phyloP scores from a whole-genome alignment of 2,888 invertebrate species.

The Bombyx huttoni region DNA sequence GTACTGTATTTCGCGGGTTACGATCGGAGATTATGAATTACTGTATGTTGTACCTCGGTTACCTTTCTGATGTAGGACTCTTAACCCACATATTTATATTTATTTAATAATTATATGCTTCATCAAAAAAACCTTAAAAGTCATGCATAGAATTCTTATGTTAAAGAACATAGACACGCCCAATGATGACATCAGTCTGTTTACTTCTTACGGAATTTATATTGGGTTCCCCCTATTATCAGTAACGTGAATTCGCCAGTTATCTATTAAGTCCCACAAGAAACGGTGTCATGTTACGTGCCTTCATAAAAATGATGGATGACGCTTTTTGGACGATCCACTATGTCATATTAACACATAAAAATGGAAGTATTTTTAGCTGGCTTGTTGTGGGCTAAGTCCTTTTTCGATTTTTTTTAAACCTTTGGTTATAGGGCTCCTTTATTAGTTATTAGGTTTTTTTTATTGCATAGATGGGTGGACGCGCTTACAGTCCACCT shows the following conservation, averaged over 20 bases:
- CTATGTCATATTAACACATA: background rate
- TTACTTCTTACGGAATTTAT: background rate
- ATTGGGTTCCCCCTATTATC: background rate
- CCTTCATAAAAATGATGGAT: background rate
- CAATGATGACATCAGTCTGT: background rate
- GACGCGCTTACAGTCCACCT: too few species aligned
- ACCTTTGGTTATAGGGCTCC: too few species aligned
- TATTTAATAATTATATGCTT: too few species aligned
- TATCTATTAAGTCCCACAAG: background rate
- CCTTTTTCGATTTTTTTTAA: too few species aligned
- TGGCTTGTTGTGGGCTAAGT: background rate
- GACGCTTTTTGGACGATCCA: background rate
- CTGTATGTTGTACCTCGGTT: too few species aligned
- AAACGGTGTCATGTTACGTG: background rate
- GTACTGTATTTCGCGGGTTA: too few species aligned
- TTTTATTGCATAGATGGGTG: too few species aligned
- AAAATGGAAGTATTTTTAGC: background rate
- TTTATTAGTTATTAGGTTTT: too few species aligned
- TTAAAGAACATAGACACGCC: background rate
- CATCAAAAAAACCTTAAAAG: background rate
- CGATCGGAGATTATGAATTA: too few species aligned
- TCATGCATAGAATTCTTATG: background rate
- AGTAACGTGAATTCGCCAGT: background rate
- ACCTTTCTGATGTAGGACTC: too few species aligned
- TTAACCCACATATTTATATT: too few species aligned